Base-by-base conservation (phyloP, 2,888 invertebrate species). In the Thera obeliscata region DNA sequence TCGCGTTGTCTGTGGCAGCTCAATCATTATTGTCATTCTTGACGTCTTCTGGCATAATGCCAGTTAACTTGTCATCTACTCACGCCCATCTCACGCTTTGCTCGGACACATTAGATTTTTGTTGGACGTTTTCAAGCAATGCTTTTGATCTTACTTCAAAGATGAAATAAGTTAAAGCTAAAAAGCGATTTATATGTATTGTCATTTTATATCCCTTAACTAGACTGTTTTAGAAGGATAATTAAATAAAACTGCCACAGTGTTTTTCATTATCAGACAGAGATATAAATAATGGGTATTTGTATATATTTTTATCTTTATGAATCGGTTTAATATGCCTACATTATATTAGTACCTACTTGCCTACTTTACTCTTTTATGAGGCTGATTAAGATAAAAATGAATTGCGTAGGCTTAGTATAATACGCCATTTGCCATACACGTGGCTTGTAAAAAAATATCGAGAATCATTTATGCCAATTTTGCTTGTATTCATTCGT, bases 311-410 rank as follows among this genome's bases (percentile, higher is more conserved):
- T 63, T 55, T 62, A 62, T 46, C 36, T 54, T 52, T 64, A 54
- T 57, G 48, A 57, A 66, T 64, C 56, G 52, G 22, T 33, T 56
- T n/a, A 48, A 33, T 41, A 46, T 46, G 7, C 33, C 52, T 33
- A 52, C 33, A 33, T 52, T 33, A 33, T 52, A 52, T 52, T 50
- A 50, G 50, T 50, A n/a, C 48, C 48, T 56, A 66, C 56, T 72
- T 59, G 56, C 64, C 66, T 49, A 58, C 63, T 70, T 64, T 60
- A 67, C 70, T 67, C 61, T 66, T 74, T 61, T 70, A 66, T 72
- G 70, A 36, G 43, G 7, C 36, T 46, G 64, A 64, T 56, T 41
- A 50, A 60, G 60, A 60, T 59, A 48, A 54, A 2, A 41, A 38
- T 48, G 12, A 56, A 38, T 12, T 52, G 52, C 33, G 52, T 52